Base-by-base conservation (phyloP, 2,888 invertebrate genomes). In the Pachymerium ferrugineum region DNA sequence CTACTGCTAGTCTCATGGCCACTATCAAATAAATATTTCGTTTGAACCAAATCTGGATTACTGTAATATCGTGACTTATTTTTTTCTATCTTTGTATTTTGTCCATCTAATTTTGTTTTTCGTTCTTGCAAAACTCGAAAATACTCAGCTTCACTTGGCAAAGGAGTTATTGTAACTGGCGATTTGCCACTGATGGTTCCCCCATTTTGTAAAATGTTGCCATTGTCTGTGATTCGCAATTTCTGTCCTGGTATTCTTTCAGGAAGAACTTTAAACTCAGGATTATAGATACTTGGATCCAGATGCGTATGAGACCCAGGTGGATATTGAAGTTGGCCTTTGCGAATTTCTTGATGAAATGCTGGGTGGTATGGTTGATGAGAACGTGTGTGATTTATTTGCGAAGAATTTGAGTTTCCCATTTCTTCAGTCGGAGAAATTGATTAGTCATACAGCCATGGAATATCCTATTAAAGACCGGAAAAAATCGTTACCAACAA, bases 161-260 rank as follows among this genome's bases (percentile, higher is more conserved):
- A 25, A 3, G 54, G 54, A 2, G 25, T 54, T 5, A 25, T 22
- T 2, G 14, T 14, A 25, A 54, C 6, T 6, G 54, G 54, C 22
- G 54, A 19, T 87, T 74, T 81, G 81, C 91, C 90, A 78, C 89
- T 90, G 80, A 93, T 89, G 76, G 93, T 93, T 72, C 93, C 93
- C 0, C 92, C 92, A 4, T 90, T 89, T 78, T 90, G 91, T 74
- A 93, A 84, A 80, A 92, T 91, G 79, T 88, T 89, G 72, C 93
- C 93, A 83, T 93, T 93, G 82, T 91, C 89, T 2, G 93, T 93
- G 74, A 89, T 87, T 76, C 92, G 87, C 73, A 93, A 84, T 22
- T 76, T 54, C 31, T 78, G 78, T 0, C 76, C 76, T 0, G 74
- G 76, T 10, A 75, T 47, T 16, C 75, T 70, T 69, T 76, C 77